Conservation (phyloP, 1,140 invertebrate genomes). For the Pararge aegeria region DNA sequence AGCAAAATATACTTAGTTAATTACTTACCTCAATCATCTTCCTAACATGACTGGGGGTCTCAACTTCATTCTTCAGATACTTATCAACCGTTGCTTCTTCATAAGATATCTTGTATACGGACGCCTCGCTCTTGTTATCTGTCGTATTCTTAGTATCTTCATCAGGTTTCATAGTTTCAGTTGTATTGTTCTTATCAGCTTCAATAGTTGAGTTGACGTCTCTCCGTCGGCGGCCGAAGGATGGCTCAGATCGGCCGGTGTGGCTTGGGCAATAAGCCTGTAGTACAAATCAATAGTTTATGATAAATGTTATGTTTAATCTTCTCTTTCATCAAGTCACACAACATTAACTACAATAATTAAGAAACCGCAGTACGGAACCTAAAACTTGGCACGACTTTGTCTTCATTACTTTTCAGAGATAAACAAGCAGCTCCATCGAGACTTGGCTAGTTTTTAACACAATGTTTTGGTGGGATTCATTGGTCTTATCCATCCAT, state of each 20-base stretch:
- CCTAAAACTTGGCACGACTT: too few species aligned
- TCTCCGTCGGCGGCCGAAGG: conserved; percentile 86
- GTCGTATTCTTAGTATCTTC: conserved; percentile 39
- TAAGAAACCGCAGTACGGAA: too few species aligned
- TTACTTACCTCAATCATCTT: conserved; percentile 92
- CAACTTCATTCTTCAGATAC: conserved; percentile 77
- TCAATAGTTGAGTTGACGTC: conserved; percentile 77
- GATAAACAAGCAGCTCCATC: too few species aligned
- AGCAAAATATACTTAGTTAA: too few species aligned
- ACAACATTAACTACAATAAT: too few species aligned
- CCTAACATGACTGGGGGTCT: conserved; percentile 87
- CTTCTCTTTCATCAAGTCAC: too few species aligned
- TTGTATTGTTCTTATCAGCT: conserved; percentile 39
- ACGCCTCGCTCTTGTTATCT: conserved; percentile 43
- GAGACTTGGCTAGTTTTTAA: too few species aligned
- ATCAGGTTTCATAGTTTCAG: conserved; percentile 43
- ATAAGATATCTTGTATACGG: conserved; percentile 62
- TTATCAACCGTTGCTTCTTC: conserved; percentile 69
- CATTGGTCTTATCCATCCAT: too few species aligned
- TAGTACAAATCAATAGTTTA: conserved; percentile 15
- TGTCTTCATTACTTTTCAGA: too few species aligned
- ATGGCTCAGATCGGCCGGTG: conserved; percentile 88
- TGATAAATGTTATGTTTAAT: too few species aligned
- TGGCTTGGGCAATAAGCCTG: conserved; percentile 88
- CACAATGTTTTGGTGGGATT: too few species aligned